phyloP scores from a whole-genome alignment of 2,888 invertebrate genomes.

The Caenorhabditis wallacei region DNA sequence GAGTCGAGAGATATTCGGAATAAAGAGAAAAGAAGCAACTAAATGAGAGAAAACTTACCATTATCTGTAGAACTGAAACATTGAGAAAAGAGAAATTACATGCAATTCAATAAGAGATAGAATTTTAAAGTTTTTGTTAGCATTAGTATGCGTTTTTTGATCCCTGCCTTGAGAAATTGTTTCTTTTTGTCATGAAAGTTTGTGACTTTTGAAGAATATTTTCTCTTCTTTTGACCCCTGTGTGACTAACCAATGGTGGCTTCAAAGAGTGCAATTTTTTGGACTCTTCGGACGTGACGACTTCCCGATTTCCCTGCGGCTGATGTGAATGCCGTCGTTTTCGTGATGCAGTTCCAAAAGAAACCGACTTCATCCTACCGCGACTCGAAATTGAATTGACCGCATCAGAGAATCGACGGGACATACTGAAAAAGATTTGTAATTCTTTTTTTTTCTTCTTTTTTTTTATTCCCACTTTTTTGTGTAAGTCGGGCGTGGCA shows the following conservation, averaged over 20 bases:
- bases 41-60: slow-evolving; percentile 49
- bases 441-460: slow-evolving; percentile 21
- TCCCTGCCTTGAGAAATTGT: background rate
- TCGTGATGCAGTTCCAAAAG: slow-evolving; percentile 69
- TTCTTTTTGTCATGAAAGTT: slow-evolving; percentile 2
- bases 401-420: slow-evolving; percentile 79
- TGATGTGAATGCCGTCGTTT: slow-evolving; percentile 72
- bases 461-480: slow-evolving; percentile 68
- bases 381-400: slow-evolving; percentile 67
- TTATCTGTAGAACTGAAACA: slow-evolving; percentile 5
- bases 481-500: slow-evolving; percentile 73
- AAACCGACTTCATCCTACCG: slow-evolving; percentile 72
- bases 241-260: slow-evolving; percentile 73
- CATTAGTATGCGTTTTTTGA: background rate
- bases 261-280: slow-evolving; percentile 73
- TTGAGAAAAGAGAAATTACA: slow-evolving; percentile 7
- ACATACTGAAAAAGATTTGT: slow-evolving; percentile 71
- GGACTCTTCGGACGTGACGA: slow-evolving; percentile 70
- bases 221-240: slow-evolving; percentile 19
- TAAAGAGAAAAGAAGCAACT: slow-evolving; percentile 32
- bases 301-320: slow-evolving; percentile 64
- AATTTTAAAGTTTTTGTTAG: background rate
- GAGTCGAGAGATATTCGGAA: slow-evolving; percentile 32
- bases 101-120: background rate
- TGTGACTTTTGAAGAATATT: slow-evolving; percentile 41